These are phyloP conservation scores for Cottoperca gobio DNA, from an alignment of 2,797 vertebrate species.

Conservation along the genomic window DNA sequence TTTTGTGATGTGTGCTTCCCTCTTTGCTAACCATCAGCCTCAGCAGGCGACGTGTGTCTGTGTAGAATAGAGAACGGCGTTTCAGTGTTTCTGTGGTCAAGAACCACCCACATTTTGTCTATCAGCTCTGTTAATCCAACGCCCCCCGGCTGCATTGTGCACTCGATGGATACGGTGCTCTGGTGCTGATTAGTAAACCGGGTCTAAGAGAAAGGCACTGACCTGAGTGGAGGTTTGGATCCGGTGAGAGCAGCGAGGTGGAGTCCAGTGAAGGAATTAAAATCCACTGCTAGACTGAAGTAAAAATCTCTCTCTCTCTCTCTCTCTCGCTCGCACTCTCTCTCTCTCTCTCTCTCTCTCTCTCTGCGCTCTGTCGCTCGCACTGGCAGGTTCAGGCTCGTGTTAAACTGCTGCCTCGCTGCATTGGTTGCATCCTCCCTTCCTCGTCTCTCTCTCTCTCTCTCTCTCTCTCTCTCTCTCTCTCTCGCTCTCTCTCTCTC, in stretches of 20 bases:
- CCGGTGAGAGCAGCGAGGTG: slow-evolving; percentile 23
- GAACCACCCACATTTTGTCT: slow-evolving; percentile 39
- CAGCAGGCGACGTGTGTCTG: neutral
- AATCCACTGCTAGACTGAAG: slow-evolving; percentile 41
- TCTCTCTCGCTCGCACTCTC: slow-evolving; percentile 40
- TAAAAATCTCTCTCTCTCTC: slow-evolving; percentile 37
- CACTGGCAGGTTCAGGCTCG: slow-evolving; percentile 72
- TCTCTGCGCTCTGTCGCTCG: slow-evolving; percentile 36
- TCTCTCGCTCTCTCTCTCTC: slow-evolving; percentile 37
- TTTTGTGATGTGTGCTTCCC: slow-evolving; percentile 48
- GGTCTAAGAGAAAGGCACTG: slow-evolving; percentile 46
- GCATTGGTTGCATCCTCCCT: slow-evolving; percentile 72
- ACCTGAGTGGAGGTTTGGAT: slow-evolving; percentile 67
- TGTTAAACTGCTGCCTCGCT: slow-evolving; percentile 73
- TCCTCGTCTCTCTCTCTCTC: slow-evolving; percentile 62
- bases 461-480: slow-evolving; percentile 40
- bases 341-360: slow-evolving; percentile 29
- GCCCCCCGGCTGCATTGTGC: slow-evolving; percentile 55
- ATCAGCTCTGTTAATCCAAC: slow-evolving; percentile 46
- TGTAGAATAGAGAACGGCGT: slow-evolving; percentile 15
- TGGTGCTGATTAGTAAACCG: neutral
- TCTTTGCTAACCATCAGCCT: slow-evolving; percentile 71
- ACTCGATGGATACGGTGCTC: slow-evolving; percentile 13
- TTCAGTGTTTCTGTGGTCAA: slow-evolving; percentile 35
- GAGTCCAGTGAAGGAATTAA: slow-evolving; percentile 44